Evolutionary conservation across 2,113 vertebrate species (phyloP).

Genomic region (Balaenoptera acutorostrata): DNA sequence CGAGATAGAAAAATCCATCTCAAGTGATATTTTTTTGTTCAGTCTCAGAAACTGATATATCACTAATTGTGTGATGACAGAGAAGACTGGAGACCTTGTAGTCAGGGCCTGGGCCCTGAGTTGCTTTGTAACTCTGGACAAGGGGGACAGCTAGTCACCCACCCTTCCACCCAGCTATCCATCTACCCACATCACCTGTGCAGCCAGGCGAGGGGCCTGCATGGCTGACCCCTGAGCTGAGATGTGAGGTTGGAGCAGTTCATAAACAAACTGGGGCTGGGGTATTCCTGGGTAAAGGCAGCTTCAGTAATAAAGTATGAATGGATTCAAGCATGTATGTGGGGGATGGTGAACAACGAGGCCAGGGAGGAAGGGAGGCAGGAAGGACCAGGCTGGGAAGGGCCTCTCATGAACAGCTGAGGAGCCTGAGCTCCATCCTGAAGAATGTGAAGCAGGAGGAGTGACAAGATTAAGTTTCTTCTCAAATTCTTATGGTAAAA

Average conservation of each 20-base stretch:
- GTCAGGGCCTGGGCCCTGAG: background rate
- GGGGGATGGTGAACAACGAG: rapidly evolving
- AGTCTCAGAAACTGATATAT: background rate
- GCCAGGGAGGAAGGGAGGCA: background rate
- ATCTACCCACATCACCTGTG: background rate
- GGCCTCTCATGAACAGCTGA: background rate
- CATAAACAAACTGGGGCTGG: background rate
- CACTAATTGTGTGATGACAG: background rate
- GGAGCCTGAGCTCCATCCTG: background rate
- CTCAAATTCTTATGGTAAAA: background rate
- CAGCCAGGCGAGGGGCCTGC: background rate
- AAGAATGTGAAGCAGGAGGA: background rate
- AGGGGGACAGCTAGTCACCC: background rate
- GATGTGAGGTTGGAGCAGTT: background rate
- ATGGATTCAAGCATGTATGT: background rate
- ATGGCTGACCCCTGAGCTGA: background rate
- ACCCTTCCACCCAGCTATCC: background rate
- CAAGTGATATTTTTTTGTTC: background rate
- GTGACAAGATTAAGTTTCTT: background rate
- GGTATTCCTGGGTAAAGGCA: background rate
- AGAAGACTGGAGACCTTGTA: background rate
- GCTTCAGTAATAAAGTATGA: background rate
- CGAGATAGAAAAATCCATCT: background rate
- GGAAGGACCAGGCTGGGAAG: background rate
- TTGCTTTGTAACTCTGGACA: background rate